Evolutionary conservation across 2,888 invertebrate genomes (phyloP).

Genomic region (Agrotis exclamationis): DNA sequence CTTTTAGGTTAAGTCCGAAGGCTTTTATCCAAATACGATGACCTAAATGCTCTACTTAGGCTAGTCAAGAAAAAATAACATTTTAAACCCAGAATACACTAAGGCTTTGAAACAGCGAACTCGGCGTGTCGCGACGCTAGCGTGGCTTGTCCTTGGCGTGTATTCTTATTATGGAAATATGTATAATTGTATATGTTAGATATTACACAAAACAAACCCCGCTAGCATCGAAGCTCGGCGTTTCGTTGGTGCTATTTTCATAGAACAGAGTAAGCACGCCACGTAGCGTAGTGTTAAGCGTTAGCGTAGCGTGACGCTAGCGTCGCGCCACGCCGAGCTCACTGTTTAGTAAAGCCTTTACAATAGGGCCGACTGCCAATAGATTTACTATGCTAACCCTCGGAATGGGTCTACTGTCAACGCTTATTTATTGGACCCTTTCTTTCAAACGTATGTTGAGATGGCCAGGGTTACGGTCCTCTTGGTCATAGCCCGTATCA

Average conservation of each 20-base stretch:
- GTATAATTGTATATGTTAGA: no score
- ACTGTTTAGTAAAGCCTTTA: neutral
- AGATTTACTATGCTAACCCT: conserved; percentile 47
- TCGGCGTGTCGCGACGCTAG: no score
- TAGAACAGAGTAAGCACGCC: no score
- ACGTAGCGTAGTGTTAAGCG: no score
- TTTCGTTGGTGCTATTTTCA: no score
- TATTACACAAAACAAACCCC: no score
- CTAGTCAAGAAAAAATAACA: conserved; percentile 36
- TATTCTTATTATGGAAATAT: no score
- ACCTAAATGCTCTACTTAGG: conserved; percentile 34
- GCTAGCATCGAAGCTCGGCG: no score
- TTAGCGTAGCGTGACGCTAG: no score
- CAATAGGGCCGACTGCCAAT: conserved; percentile 23
- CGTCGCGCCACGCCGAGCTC: no score
- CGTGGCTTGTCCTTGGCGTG: no score
- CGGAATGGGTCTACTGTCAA: conserved; percentile 39
- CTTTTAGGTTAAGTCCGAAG: conserved; percentile 36
- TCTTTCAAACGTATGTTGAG: conserved; percentile 35
- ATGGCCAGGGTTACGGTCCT: conserved; percentile 27
- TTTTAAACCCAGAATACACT: conserved; percentile 39
- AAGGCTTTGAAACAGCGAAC: no score
- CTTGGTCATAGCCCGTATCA: conserved; percentile 33
- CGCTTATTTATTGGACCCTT: conserved; percentile 51
- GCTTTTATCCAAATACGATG: conserved; percentile 60